phyloP scores from a whole-genome alignment of 2,888 invertebrate genomes.

The Drosophila prolongata region DNA sequence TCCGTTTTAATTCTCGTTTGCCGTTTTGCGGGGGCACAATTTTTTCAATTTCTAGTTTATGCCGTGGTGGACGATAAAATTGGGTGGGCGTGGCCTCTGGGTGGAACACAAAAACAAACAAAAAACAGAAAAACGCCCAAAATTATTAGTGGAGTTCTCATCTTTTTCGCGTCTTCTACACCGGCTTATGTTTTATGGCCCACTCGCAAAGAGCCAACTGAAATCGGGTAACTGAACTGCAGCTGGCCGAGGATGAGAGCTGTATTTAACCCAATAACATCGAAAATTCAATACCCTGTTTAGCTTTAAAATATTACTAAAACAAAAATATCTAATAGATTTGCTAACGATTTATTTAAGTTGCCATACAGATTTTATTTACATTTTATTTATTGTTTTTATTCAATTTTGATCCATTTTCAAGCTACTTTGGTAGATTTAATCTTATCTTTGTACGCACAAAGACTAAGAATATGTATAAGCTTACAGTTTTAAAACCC shows the following conservation, averaged over 20 bases:
- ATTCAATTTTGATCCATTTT: no score
- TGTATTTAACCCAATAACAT: neutral
- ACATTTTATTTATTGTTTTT: no score
- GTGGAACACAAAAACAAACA: constrained; percentile 1
- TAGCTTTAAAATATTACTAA: neutral
- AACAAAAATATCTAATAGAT: no score
- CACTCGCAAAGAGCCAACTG: constrained; percentile 28
- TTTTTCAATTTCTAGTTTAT: constrained; percentile 51
- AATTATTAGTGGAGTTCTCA: constrained; percentile 60
- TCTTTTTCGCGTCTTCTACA: constrained; percentile 51
- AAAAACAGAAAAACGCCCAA: constrained; percentile 13
- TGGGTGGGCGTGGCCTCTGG: constrained; percentile 52
- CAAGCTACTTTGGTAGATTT: no score
- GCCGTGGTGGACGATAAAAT: constrained; percentile 55
- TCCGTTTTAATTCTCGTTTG: constrained; percentile 39
- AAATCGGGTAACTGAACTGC: constrained; percentile 38
- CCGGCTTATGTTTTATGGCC: constrained; percentile 51
- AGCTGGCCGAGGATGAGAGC: neutral
- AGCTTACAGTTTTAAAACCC: neutral
- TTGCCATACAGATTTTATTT: no score
- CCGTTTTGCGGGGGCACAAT: constrained; percentile 32
- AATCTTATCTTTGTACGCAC: neutral
- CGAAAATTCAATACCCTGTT: neutral
- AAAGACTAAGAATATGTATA: neutral
- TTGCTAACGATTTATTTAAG: no score